A percentile compares a stretch with the other conserved stretches of the same genome.
These are phyloP conservation scores for Amblyornis subalaris DNA, from an alignment of 2,113 vertebrate species.

Conservation along the genomic window DNA sequence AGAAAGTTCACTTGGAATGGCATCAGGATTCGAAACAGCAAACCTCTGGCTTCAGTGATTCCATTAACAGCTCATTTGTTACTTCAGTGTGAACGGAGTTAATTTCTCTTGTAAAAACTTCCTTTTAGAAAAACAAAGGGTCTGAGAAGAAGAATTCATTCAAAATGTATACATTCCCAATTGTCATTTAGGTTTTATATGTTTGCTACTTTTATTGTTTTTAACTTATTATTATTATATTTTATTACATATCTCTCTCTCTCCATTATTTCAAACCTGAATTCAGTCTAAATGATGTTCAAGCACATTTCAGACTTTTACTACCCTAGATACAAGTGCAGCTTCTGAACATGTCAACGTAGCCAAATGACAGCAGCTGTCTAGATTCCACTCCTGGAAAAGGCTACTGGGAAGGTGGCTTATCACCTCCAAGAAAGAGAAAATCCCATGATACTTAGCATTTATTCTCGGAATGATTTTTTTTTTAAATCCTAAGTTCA, in stretches of 20 bases:
- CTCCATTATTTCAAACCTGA: not conserved
- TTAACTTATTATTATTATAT: not conserved
- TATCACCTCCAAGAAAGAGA: not conserved
- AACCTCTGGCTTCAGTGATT: not conserved
- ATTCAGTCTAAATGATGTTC: not conserved
- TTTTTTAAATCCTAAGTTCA: not conserved
- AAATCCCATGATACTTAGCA: not conserved
- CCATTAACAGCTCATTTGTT: not conserved
- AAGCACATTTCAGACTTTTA: not conserved
- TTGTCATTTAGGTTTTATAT: not conserved
- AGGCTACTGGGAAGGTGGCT: not conserved
- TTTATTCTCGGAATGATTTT: not conserved
- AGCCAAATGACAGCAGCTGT: not conserved
- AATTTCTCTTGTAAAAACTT: not conserved
- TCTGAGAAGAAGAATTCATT: not conserved
- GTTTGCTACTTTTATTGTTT: not conserved
- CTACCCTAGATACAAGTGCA: not conserved
- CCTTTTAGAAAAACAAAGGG: not conserved
- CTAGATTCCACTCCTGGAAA: not conserved
- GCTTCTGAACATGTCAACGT: not conserved
- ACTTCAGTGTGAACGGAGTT: not conserved
- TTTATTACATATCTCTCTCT: not conserved
- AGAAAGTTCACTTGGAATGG: not conserved
- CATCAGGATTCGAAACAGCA: not conserved
- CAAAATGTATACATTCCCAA: not conserved